Base-by-base conservation (phyloP, 2,797 vertebrate genomes). In the Cynodonichthys magdalenae region DNA sequence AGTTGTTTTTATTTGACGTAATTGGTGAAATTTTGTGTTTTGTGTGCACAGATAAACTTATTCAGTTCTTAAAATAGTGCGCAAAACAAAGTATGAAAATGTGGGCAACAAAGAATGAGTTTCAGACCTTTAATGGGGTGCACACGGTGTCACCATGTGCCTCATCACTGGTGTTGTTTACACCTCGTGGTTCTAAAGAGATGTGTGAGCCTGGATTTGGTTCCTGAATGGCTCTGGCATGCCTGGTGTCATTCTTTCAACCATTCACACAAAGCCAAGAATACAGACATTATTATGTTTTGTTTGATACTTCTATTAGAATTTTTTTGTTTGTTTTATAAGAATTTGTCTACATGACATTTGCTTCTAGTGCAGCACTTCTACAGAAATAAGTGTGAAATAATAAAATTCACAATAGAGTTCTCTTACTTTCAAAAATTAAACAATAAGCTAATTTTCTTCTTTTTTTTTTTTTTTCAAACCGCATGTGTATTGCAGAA, bases 191-290 rank as follows among this genome's bases (percentile, higher is more conserved):
- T 39, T 24, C 48, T 66, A 48, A 45, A 27, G 53, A 63, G 29
- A 71, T 47, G 63, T 48, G 51, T 44, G 62, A 48, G 58, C 42
- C 64, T 81, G 63, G 79, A 73, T 74, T 36, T 27, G 49, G 53
- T 41, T 81, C 64, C 60, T 78, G 65, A 50, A 83, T 69, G 75
- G 66, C 65, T 18, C 4, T 70, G 63, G 53, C 58, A 73, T 64
- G 63, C 68, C 71, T 56, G 72, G 48, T 71, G 71, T 78, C 60
- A 20, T 80, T 51, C 24, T 44, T 18, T 51, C 20, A 36, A 36
- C 34, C 34, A 11, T 36, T 36, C 34, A 36, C 34, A 36, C 34
- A 36, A 9, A 36, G 34, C 34, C 34, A 36, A 36, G 34, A 36
- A 12, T 36, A 11, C 2, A 36, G 34, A 36, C 2, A 36, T 12